Evolutionary conservation across 1,140 invertebrate genomes (phyloP).

Genomic region (Lepidurus packardi): DNA sequence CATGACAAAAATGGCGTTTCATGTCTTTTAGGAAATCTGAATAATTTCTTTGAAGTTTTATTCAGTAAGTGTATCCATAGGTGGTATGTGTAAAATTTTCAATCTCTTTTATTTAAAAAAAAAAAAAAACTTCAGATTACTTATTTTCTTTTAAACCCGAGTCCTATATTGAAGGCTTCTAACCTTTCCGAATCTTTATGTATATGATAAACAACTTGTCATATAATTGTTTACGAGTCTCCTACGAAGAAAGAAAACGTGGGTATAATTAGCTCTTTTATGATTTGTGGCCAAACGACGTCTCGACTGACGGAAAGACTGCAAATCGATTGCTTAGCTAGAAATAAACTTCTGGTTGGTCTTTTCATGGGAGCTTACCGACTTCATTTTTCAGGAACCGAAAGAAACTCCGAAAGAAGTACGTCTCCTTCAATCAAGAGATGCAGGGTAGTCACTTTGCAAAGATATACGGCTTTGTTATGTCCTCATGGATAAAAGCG

Average conservation of each 20-base stretch:
- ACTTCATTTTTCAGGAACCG: conserved; percentile 10
- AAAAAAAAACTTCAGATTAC: too few relatives aligned
- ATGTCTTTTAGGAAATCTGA: too few relatives aligned
- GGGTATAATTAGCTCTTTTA: not conserved
- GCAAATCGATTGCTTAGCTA: not conserved
- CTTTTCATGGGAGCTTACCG: conserved; percentile 9
- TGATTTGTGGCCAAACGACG: not conserved
- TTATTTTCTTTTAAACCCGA: too few relatives aligned
- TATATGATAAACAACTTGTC: too few relatives aligned
- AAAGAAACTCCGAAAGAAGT: not conserved
- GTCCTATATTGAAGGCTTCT: too few relatives aligned
- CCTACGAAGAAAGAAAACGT: not conserved
- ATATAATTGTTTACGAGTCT: too few relatives aligned
- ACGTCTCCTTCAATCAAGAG: conserved; percentile 21
- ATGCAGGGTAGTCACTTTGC: conserved; percentile 15
- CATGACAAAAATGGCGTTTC: not conserved
- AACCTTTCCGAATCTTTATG: too few relatives aligned
- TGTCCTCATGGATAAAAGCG: not conserved
- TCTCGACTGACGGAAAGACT: not conserved
- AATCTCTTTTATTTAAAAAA: too few relatives aligned
- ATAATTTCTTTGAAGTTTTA: too few relatives aligned
- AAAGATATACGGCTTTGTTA: conserved; percentile 16
- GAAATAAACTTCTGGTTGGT: conserved; percentile 1
- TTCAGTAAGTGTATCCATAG: too few relatives aligned
- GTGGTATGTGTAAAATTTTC: too few relatives aligned